Percentiles rank a stretch among this genome's conserved stretches.
Conservation (phyloP, 2,888 invertebrate species). For the Ypsolopha sequella region DNA sequence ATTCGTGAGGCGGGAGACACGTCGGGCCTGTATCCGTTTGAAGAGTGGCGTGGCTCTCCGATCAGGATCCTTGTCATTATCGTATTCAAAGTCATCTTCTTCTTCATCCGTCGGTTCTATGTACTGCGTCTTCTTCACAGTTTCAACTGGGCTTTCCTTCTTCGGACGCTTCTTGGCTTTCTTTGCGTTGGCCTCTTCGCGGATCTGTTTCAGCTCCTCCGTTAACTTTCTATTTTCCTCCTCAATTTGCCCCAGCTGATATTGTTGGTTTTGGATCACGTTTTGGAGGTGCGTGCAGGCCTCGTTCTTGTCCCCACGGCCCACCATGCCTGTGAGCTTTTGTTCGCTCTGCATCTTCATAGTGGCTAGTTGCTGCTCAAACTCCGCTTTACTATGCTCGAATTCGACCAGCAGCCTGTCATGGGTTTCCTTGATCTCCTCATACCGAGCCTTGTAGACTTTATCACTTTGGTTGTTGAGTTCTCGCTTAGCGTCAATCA, state of each 20-base stretch:
- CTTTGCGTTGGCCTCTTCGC: conserved; percentile 19
- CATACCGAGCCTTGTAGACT: conserved; percentile 42
- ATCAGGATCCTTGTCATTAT: conserved; percentile 73
- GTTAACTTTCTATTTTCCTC: conserved; percentile 56
- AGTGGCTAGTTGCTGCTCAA: conserved; percentile 62
- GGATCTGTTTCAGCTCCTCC: conserved; percentile 46
- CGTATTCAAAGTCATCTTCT: conserved; percentile 35
- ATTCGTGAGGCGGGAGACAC: conserved; percentile 42
- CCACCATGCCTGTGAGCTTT: conserved; percentile 57
- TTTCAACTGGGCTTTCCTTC: conserved; percentile 18
- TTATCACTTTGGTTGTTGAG: conserved; percentile 65
- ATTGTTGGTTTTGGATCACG: conserved; percentile 50
- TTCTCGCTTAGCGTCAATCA: conserved; percentile 63
- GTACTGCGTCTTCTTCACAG: conserved; percentile 29
- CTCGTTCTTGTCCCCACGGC: conserved; percentile 35
- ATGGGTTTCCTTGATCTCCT: conserved; percentile 64
- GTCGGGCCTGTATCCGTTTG: conserved; percentile 58
- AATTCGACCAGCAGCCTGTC: conserved; percentile 54
- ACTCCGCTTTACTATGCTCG: conserved; percentile 55
- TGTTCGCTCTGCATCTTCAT: conserved; percentile 73
- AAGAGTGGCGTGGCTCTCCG: conserved; percentile 78
- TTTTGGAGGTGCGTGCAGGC: conserved; percentile 54
- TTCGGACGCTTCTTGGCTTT: conserved; percentile 30
- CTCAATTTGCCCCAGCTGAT: conserved; percentile 41
- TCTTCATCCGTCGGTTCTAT: conserved; percentile 47